Base-by-base conservation (phyloP, 1,140 invertebrate genomes). In the Heliconius melpomene region DNA sequence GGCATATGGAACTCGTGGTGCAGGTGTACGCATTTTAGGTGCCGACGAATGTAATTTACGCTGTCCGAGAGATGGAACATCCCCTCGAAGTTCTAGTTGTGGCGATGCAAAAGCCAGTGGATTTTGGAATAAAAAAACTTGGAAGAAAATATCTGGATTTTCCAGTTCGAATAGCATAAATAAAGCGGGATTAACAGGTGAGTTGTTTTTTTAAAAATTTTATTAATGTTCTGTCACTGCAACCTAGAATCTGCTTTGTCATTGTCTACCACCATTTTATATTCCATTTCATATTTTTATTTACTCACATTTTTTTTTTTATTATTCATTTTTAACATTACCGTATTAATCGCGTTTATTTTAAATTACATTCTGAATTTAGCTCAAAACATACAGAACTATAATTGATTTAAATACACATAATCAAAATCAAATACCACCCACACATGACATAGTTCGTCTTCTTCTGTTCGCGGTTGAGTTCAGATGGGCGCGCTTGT, bases 141-240 rank as follows among this genome's bases (percentile, higher is more conserved):
- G 97, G 97, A 97, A 96, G 87, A 97, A 97, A 89, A 94, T 97
- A 80, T 96, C 97, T 26, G 96, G 96, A 23, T 96, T 97, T 79
- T 96, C 96, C 60, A 96, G 95, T 85, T 96, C 95, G 46, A 96
- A 95, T 83, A 96, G 96, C 87, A 96, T 96, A 84, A 96, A 96
- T 80, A 96, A 96, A 87, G 94, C 95, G 20, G 95, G 96, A 79
- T 89, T 96, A 80, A 94, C 95, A 89, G 95, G 96, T 96, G 87
- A 95, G 95, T 93, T 90, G 18, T 60, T 29, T 26, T 13, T 23
- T 29, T 9, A 5, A 29, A 8, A 9, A 26, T 7, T 29, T 29
- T 26, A 23, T 29, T 29, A 29, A 29, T 66, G 23, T 66, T 11
- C 5, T 66, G 11, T 66, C 60, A 26, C 23, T 5, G 23, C 26